These are phyloP conservation scores for Zaprionus lachaisei DNA, from an alignment of 1,140 invertebrate species.

Conservation along the genomic window DNA sequence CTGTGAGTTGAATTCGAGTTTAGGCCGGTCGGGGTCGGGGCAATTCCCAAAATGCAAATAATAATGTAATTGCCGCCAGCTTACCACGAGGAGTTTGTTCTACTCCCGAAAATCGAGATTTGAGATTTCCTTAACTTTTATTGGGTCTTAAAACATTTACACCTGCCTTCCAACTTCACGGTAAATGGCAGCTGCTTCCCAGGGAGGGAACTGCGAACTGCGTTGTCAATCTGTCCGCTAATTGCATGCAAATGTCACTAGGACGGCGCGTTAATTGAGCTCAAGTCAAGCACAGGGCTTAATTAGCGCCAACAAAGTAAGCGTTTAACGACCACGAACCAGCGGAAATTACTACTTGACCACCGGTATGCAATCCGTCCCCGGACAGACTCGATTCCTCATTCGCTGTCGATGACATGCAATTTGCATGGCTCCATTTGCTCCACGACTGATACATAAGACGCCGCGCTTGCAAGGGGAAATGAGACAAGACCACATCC, in stretches of 20 bases:
- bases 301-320: conserved; percentile 64
- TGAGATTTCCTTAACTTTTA: conserved; percentile 51
- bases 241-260: conserved; percentile 60
- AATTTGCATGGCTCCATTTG: conserved; percentile 58
- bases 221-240: conserved; percentile 53
- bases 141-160: conserved; percentile 68
- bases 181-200: not conserved
- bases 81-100: conserved; percentile 32
- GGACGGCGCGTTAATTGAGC: conserved; percentile 64
- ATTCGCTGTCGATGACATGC: conserved; percentile 61
- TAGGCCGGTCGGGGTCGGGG: not conserved
- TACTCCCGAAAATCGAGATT: not conserved
- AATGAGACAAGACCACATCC: conserved; percentile 22
- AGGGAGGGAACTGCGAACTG: not conserved
- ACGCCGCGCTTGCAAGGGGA: conserved; percentile 18
- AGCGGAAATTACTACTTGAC: conserved; percentile 44
- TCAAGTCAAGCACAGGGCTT: conserved; percentile 66
- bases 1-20: conserved; percentile 34
- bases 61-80: conserved; percentile 74
- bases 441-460: conserved; percentile 31
- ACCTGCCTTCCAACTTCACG: conserved; percentile 35
- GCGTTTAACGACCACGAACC: conserved; percentile 39
- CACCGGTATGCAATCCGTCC: conserved; percentile 19
- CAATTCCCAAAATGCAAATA: conserved; percentile 73
- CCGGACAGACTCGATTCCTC: not conserved